Base-by-base conservation (phyloP, 2,113 vertebrate species). In the Crotalus horridus region DNA sequence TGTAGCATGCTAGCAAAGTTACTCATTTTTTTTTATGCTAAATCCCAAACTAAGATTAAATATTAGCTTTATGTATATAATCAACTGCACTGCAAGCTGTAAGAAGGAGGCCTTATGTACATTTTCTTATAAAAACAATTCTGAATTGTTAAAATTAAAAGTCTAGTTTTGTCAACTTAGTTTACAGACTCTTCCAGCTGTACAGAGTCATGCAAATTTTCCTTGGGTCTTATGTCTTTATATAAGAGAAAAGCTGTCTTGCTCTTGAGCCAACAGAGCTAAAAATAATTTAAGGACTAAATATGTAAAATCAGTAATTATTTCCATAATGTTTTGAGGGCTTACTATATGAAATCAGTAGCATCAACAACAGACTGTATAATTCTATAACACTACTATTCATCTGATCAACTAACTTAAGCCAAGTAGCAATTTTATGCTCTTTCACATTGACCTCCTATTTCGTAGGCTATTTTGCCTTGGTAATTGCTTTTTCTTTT, bases 1-100 rank as follows among this genome's bases (percentile, higher is more conserved):
- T 93, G n/a, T 48, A 85, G 87, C 85, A 85, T 95, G 90, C 85
- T 46, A 94, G 88, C 46, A 90, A 93, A 85, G 81, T 85, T 92
- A 1, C 85, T 93, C 91, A 8, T 29, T 93, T 53, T 53, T 53
- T 89, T 90, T 86, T 0, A 81, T 9, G 0, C 91, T 95, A 51
- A 24, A 24, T 55, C 46, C 69, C 89, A 93, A 90, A 85, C n/a
- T 59, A 69, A 93, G 81, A 20, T 87, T 95, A 91, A 94, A 93
- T 88, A 46, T 85, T 93, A 54, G 21, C 53, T 26, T 51, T 39
- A 69, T 53, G 61, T 91, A 59, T 92, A 92, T 93, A 92, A 95
- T 59, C 90, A 69, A 89, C 21, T 95, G 92, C 12, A 0, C 21
- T 95, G 92, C 12, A 0, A 0, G 90, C 10, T 88, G 51, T 46